Evolutionary conservation across 2,888 invertebrate genomes (phyloP), one percentile per base, ranked within the genome.

Genomic region (Galeruca laticollis): DNA sequence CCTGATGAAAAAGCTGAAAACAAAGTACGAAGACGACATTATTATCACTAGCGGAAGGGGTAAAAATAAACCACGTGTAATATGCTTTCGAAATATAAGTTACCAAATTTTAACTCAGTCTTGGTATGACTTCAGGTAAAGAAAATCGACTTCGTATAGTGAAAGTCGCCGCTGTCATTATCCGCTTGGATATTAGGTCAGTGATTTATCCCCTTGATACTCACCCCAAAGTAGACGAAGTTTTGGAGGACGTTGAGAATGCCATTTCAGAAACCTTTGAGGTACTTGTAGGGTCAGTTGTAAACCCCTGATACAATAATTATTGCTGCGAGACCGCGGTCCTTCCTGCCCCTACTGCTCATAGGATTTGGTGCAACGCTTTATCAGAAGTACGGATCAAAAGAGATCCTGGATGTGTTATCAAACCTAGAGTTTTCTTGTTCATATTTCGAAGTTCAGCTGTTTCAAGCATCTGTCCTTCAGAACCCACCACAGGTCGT

Each of bases 211-310:
- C n/a, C 40, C 40, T 40, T n/a, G 2, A n/a, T 40, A 13, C 40
- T 40, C n/a, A 40, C 13, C 40, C 40, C 40, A 13, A 40, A 40
- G 40, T 40, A 2, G n/a, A 40, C n/a, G 40, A 40, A 40, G 10
- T 40, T 40, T 40, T 40, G 40, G 2, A n/a, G 40, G 40, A 64
- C 59, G 11, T 35, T 57, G 54, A 33, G 56, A 26, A 26, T 26
- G 26, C 3, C 26, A 26, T 26, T 26, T 6, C 26, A 26, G 26
- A 26, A 26, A 26, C 26, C 26, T 26, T 26, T 6, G 6, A 26
- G 26, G 26, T 26, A 26, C 26, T 26, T 26, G 26, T 26, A 26
- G 26, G 26, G 26, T 26, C 2, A 26, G 3, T 26, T 26, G 26
- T 26, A 26, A 26, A 26, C 26, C 26, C 26, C 26, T 26, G 4